Conservation (phyloP, 2,113 vertebrate genomes). For the Zosterops hypoxanthus region DNA sequence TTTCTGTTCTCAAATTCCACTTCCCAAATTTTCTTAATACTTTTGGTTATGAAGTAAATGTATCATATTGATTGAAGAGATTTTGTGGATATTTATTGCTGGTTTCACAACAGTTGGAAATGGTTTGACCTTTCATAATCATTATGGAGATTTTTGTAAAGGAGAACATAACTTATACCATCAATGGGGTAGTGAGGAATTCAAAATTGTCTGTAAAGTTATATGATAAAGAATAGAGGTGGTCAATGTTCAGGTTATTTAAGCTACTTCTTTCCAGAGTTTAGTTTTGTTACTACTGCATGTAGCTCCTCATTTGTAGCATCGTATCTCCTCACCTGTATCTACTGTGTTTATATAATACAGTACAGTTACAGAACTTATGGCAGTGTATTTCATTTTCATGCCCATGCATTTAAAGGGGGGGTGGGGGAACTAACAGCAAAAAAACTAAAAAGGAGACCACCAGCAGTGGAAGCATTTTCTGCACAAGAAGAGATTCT, state of each 20-base stretch:
- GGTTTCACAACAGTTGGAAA: constrained; percentile 29
- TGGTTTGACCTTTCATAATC: constrained; percentile 10
- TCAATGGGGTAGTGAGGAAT: background rate
- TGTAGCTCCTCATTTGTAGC: background rate
- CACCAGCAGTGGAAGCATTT: background rate
- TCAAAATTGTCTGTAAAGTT: background rate
- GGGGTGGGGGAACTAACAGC: background rate
- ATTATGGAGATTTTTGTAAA: background rate
- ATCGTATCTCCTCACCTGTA: background rate
- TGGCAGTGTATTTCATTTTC: constrained; percentile 46
- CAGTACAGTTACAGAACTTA: background rate
- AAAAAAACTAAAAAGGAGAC: background rate
- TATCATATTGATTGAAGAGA: constrained; percentile 19
- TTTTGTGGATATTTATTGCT: constrained; percentile 51
- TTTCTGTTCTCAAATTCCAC: background rate
- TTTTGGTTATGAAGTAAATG: background rate
- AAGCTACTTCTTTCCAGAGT: background rate
- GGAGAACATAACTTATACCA: background rate
- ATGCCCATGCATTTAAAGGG: constrained; percentile 22
- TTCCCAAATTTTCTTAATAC: background rate
- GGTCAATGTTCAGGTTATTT: background rate
- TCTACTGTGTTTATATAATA: background rate
- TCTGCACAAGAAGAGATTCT: constrained; percentile 43
- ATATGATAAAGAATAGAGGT: background rate
- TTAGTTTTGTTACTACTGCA: background rate